phyloP scores from a whole-genome alignment of 2,888 invertebrate genomes.

The Drosophila siamana region DNA sequence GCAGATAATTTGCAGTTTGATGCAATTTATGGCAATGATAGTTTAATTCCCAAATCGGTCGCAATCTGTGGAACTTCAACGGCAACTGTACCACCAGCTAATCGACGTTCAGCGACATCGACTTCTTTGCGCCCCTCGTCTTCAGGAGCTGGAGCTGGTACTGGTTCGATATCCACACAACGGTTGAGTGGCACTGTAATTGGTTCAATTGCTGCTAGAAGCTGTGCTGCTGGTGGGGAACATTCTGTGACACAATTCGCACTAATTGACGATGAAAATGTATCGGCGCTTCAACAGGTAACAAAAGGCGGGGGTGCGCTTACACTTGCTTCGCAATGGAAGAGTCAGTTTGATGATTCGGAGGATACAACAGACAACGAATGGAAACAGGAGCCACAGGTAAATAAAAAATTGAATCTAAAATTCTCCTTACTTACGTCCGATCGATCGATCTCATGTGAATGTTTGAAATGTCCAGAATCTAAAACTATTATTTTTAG shows the following conservation, averaged over 20 bases:
- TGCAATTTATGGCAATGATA: constrained; percentile 39
- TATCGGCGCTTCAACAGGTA: constrained; percentile 94
- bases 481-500: constrained; percentile 16
- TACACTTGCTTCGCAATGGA: constrained; percentile 97
- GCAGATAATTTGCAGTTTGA: constrained; percentile 74
- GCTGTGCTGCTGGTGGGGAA: constrained; percentile 88
- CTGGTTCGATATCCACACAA: constrained; percentile 40
- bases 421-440: not conserved
- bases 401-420: constrained; percentile 37
- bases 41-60: constrained; percentile 32
- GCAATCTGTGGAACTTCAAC: constrained; percentile 44
- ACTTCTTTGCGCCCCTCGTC: constrained; percentile 82
- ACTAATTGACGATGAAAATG: constrained; percentile 96
- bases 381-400: constrained; percentile 93
- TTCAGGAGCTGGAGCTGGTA: constrained; percentile 64
- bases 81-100: constrained; percentile 57
- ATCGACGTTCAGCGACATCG: constrained; percentile 79
- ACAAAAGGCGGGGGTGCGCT: constrained; percentile 95
- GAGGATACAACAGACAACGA: constrained; percentile 97
- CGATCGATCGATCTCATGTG: constrained; percentile 1
- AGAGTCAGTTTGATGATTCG: constrained; percentile 97
- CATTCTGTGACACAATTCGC: constrained; percentile 96
- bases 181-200: constrained; percentile 41
- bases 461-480: constrained; percentile 70
- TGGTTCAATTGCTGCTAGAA: constrained; percentile 63